Conservation (phyloP, 2,888 invertebrate genomes). For the Euplexia lucipara region DNA sequence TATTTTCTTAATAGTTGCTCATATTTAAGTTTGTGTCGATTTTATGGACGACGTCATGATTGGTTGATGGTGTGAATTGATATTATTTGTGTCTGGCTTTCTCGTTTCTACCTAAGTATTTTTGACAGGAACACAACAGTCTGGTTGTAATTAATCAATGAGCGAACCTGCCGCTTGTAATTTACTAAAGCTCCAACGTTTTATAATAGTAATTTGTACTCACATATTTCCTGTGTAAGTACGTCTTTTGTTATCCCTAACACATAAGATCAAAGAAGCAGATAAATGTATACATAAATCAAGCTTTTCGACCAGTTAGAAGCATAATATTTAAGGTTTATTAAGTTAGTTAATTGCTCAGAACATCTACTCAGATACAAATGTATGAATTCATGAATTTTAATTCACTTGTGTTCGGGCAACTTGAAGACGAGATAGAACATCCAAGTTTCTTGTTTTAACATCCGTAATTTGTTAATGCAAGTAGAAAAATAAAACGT, state of each 20-base stretch:
- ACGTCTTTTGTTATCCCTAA: slow-evolving; percentile 2
- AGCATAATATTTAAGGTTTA: slow-evolving; percentile 52
- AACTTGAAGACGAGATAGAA: slow-evolving; percentile 44
- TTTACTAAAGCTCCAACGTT: slow-evolving; percentile 21
- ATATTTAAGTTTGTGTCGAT: slow-evolving; percentile 25
- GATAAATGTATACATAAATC: slow-evolving; percentile 36
- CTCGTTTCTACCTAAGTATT: neutral
- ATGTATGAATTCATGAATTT: slow-evolving; percentile 63
- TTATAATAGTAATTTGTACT: slow-evolving; percentile 13
- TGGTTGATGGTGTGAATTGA: slow-evolving; percentile 32
- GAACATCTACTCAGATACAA: slow-evolving; percentile 51
- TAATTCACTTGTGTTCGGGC: slow-evolving; percentile 40
- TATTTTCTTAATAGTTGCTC: slow-evolving; percentile 23
- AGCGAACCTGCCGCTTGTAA: slow-evolving; percentile 3
- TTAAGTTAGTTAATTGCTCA: slow-evolving; percentile 61
- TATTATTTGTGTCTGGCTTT: slow-evolving; percentile 40
- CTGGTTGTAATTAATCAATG: slow-evolving; percentile 8
- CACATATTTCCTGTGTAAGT: slow-evolving; percentile 26
- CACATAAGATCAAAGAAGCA: slow-evolving; percentile 19
- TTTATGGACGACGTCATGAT: slow-evolving; percentile 12
- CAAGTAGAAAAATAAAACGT: slow-evolving; percentile 21
- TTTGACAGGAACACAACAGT: neutral
- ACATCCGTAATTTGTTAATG: slow-evolving; percentile 37
- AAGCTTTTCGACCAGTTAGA: slow-evolving; percentile 27
- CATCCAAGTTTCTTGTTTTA: slow-evolving; percentile 36